A percentile compares a stretch with the other conserved stretches of the same genome.
These are phyloP conservation scores for Phocoena phocoena DNA, from an alignment of 2,113 vertebrate species.

Conservation along the genomic window DNA sequence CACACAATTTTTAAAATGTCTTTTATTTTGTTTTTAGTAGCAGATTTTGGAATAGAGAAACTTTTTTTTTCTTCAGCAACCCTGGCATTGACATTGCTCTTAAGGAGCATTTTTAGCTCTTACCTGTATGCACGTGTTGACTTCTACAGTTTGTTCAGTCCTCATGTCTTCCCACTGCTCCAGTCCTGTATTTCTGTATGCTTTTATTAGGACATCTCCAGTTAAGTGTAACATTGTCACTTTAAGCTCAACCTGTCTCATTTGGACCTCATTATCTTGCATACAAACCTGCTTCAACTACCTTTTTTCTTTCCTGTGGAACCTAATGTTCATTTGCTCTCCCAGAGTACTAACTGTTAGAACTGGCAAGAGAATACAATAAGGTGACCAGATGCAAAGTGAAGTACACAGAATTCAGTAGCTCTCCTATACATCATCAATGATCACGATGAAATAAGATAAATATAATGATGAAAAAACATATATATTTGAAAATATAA, in stretches of 20 bases:
- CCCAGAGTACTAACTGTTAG: neutral
- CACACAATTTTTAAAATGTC: neutral
- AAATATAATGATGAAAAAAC: neutral
- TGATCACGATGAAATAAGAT: neutral
- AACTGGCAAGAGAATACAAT: neutral
- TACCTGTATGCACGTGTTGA: neutral
- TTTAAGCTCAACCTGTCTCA: neutral
- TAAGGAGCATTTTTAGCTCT: neutral
- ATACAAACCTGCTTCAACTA: neutral
- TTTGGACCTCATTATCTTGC: conserved; percentile 26
- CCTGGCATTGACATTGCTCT: neutral
- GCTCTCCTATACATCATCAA: neutral
- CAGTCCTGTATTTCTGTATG: conserved; percentile 13
- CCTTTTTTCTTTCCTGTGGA: conserved; percentile 33
- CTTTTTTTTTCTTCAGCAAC: neutral
- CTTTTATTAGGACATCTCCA: conserved; percentile 26
- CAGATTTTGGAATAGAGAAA: conserved; percentile 18
- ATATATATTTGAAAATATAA: conserved; percentile 42
- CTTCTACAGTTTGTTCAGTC: neutral
- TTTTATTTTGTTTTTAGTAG: conserved; percentile 51
- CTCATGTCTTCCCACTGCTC: neutral
- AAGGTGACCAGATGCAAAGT: neutral
- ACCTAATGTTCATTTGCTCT: neutral
- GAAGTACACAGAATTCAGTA: neutral
- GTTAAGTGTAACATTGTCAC: conserved; percentile 14